A percentile compares a stretch with the other conserved stretches of the same genome.
Evolutionary conservation across 2,113 vertebrate species (phyloP).

Genomic region (Morone saxatilis): DNA sequence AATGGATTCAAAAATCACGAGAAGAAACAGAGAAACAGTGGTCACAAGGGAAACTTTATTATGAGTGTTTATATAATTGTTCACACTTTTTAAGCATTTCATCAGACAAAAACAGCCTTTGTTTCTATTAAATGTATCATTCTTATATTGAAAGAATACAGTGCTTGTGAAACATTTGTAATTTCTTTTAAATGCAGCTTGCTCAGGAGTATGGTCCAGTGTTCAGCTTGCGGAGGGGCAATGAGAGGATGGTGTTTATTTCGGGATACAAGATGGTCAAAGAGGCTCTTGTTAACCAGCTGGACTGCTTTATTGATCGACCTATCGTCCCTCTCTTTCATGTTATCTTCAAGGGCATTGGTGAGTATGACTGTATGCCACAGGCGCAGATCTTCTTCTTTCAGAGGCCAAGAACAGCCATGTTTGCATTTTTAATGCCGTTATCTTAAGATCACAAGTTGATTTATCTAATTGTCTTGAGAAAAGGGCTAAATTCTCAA

Average conservation of each 20-base stretch:
- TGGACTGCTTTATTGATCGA: constrained; percentile 81
- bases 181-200: constrained; percentile 72
- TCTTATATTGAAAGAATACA: background rate
- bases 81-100: background rate
- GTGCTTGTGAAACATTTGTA: background rate
- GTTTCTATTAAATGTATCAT: background rate
- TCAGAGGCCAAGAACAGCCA: too few species aligned
- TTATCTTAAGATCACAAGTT: too few species aligned
- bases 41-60: background rate
- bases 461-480: too few species aligned
- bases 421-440: too few species aligned
- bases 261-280: constrained; percentile 85
- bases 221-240: constrained; percentile 70
- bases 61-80: background rate
- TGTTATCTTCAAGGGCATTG: constrained; percentile 72
- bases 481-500: too few species aligned
- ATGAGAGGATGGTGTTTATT: constrained; percentile 64
- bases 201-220: constrained; percentile 83
- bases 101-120: background rate
- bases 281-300: constrained; percentile 86
- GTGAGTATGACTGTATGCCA: constrained; percentile 67
- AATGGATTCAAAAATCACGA: background rate
- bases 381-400: background rate
- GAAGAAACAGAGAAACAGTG: background rate
- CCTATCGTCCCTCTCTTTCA: constrained; percentile 73